These are phyloP conservation scores for Omphaloscelis lunosa DNA, from an alignment of 2,888 invertebrate genomes.

Conservation along the genomic window DNA sequence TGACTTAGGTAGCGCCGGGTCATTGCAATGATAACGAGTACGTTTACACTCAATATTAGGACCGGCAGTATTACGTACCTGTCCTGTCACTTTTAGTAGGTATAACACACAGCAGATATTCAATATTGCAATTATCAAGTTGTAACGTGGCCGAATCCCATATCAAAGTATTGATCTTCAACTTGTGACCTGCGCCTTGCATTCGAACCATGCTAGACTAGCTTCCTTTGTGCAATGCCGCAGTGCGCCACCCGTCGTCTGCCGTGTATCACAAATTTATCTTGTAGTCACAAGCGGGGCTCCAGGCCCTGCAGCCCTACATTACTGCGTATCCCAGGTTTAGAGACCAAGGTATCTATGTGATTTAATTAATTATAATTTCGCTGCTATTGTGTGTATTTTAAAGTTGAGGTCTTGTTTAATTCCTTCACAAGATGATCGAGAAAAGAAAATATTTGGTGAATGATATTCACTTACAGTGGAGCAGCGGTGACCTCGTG, in stretches of 20 bases:
- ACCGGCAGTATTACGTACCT: too few relatives aligned
- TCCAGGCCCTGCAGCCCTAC: neutral
- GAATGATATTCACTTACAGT: neutral
- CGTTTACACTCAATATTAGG: too few relatives aligned
- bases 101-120: neutral
- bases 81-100: too few relatives aligned
- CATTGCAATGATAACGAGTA: too few relatives aligned
- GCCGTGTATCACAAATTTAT: neutral
- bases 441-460: neutral
- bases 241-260: neutral
- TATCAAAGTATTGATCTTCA: neutral
- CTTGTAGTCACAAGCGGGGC: neutral
- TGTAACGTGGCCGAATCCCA: neutral
- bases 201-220: neutral
- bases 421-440: neutral
- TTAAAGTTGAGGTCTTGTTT: too few relatives aligned
- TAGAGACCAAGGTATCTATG: neutral
- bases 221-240: neutral
- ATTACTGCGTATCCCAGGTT: neutral
- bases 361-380: neutral
- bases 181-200: neutral
- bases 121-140: neutral
- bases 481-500: neutral
- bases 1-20: too few relatives aligned
- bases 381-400: neutral